Conservation (phyloP, 2,888 invertebrate species). For the Nasonovia ribisnigri region DNA sequence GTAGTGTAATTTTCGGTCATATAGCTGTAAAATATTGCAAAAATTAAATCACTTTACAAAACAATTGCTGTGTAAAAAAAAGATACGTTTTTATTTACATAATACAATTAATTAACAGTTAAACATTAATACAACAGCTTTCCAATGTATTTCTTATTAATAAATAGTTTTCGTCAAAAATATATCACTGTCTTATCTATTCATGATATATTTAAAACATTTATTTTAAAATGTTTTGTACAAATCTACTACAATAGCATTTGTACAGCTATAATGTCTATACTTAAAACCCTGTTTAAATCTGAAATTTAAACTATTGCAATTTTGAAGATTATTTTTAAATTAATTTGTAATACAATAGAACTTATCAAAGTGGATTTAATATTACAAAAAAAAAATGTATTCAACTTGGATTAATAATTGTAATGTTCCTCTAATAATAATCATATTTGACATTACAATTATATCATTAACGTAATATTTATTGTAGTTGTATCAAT, state of each 20-base stretch:
- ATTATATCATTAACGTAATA: background rate
- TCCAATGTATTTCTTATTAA: background rate
- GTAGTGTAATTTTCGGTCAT: conserved; percentile 6
- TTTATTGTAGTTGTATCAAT: background rate
- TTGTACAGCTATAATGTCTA: no score
- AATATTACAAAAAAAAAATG: background rate
- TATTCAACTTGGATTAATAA: background rate
- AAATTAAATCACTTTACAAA: background rate
- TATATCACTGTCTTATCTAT: background rate
- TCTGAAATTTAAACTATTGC: background rate
- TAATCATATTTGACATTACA: background rate
- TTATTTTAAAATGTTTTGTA: background rate
- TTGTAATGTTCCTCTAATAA: background rate
- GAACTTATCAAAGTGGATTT: background rate
- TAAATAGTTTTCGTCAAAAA: background rate
- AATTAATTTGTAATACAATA: no score
- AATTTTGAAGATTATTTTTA: no score
- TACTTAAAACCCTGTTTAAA: background rate
- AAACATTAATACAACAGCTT: background rate
- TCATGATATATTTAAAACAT: background rate
- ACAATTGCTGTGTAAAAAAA: background rate
- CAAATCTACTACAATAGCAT: background rate
- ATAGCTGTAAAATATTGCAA: conserved; percentile 13
- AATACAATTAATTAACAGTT: background rate
- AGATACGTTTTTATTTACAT: background rate